Evolutionary conservation across 2,888 invertebrate species (phyloP).

Genomic region (Lasioglossum lativentre): DNA sequence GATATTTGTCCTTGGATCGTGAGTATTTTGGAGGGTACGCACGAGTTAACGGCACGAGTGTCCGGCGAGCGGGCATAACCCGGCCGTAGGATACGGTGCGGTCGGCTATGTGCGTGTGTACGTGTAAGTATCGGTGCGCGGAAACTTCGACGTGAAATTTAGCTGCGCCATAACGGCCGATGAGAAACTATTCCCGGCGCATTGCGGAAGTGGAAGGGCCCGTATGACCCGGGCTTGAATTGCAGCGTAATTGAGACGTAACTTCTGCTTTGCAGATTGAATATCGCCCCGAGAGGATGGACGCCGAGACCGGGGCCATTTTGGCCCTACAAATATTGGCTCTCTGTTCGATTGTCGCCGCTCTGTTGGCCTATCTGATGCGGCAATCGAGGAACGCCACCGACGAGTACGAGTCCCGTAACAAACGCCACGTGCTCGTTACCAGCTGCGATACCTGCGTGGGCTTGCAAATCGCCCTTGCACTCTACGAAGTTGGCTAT

Average conservation of each 20-base stretch:
- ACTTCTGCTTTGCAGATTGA: constrained; percentile 59
- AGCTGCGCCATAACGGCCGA: constrained; percentile 11
- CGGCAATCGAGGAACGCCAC: constrained; percentile 88
- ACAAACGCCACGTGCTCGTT: constrained; percentile 91
- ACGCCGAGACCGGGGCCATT: constrained; percentile 92
- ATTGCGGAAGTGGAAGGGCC: constrained; percentile 33
- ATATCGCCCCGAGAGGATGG: constrained; percentile 86
- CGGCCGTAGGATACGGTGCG: background rate
- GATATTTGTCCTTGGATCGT: constrained; percentile 16
- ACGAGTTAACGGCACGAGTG: background rate
- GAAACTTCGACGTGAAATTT: constrained; percentile 25
- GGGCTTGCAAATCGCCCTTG: constrained; percentile 89
- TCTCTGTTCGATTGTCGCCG: constrained; percentile 93
- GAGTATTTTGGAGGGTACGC: background rate
- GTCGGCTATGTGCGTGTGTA: background rate
- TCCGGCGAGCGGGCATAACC: constrained; percentile 6
- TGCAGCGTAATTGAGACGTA: constrained; percentile 46
- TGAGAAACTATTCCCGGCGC: constrained; percentile 38
- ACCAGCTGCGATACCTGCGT: constrained; percentile 93
- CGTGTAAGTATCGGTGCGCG: constrained; percentile 7
- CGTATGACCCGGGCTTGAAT: constrained; percentile 31
- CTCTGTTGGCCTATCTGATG: constrained; percentile 91
- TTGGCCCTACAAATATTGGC: constrained; percentile 93
- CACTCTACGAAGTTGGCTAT: constrained; percentile 80
- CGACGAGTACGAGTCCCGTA: constrained; percentile 86